Percentiles rank a stretch among this genome's conserved stretches.
Evolutionary conservation across 2,797 vertebrate genomes (phyloP).

Genomic region (Sarcophilus harrisii): DNA sequence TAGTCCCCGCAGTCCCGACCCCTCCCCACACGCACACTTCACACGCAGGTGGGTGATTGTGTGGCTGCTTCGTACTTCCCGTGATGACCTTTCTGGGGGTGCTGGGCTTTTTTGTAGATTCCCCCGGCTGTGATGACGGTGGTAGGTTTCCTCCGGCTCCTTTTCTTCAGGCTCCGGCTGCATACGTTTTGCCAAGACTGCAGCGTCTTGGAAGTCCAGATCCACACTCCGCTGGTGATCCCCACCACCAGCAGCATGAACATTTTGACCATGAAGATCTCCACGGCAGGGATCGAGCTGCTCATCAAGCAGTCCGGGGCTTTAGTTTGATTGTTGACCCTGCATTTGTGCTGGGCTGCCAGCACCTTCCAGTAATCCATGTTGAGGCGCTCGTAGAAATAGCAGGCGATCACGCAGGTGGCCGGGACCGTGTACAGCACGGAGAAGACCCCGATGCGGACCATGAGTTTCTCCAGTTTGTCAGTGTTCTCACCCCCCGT

Average conservation of each 20-base stretch:
- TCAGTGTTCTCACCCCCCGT: conserved; percentile 98
- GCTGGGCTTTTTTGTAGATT: conserved; percentile 95
- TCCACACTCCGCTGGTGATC: conserved; percentile 98
- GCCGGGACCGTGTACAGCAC: conserved; percentile 97
- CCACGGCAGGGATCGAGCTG: conserved; percentile 94
- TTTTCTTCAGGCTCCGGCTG: conserved; percentile 92
- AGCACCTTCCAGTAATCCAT: conserved; percentile 95
- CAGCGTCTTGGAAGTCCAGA: conserved; percentile 98
- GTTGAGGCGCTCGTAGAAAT: conserved; percentile 97
- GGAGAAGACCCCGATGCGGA: conserved; percentile 96
- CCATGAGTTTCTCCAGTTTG: conserved; percentile 98
- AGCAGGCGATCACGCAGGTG: conserved; percentile 98
- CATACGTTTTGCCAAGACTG: conserved; percentile 98
- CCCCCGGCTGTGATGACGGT: conserved; percentile 92
- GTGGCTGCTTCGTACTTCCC: conserved; percentile 92
- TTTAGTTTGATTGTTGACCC: conserved; percentile 85
- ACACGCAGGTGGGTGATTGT: conserved; percentile 94
- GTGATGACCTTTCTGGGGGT: conserved; percentile 91
- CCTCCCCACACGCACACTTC: conserved; percentile 72
- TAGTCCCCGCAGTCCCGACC: neutral
- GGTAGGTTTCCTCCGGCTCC: conserved; percentile 92
- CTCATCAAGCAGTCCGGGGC: conserved; percentile 92
- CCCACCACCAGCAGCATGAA: conserved; percentile 98
- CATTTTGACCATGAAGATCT: conserved; percentile 98
- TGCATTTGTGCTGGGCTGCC: conserved; percentile 90